Percentiles rank a stretch among this genome's conserved stretches.
Conservation (phyloP, 2,888 invertebrate genomes). For the Drosophila leonis region DNA sequence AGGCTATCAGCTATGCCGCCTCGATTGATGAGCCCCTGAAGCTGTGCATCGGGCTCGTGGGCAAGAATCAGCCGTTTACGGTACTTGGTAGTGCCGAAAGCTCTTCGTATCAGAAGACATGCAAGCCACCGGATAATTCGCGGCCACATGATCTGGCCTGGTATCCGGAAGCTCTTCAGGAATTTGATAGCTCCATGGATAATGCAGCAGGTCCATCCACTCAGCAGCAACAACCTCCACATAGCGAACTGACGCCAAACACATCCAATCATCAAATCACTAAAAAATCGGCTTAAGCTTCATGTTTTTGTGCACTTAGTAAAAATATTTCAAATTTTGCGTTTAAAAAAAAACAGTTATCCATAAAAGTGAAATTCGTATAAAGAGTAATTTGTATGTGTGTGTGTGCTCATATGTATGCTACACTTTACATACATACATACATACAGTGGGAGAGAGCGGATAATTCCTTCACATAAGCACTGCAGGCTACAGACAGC, state of each 20-base stretch:
- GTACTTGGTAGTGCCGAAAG: conserved; percentile 91
- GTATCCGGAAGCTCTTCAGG: not conserved
- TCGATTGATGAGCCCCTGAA: conserved; percentile 93
- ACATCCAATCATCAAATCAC: not conserved
- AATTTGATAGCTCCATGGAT: not conserved
- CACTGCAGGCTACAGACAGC: too few relatives aligned
- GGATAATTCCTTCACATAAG: too few relatives aligned
- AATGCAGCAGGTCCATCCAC: not conserved
- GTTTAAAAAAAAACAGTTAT: not conserved
- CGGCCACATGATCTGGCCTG: not conserved
- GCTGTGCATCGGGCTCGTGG: conserved; percentile 96
- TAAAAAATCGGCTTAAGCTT: not conserved
- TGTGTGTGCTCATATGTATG: not conserved
- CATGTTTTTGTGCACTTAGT: not conserved
- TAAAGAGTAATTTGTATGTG: not conserved
- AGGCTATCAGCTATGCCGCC: conserved; percentile 96
- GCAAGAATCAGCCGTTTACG: conserved; percentile 92
- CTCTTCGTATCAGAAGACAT: conserved; percentile 62
- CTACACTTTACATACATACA: not conserved
- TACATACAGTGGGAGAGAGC: too few relatives aligned
- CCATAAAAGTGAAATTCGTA: not conserved
- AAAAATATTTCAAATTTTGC: conserved; percentile 1
- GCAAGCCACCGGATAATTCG: not conserved
- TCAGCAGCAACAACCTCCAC: not conserved
- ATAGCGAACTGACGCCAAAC: not conserved